A percentile compares a stretch with the other conserved stretches of the same genome.
phyloP scores from a whole-genome alignment of 2,113 vertebrate species.

The Onychostruthus taczanowskii region DNA sequence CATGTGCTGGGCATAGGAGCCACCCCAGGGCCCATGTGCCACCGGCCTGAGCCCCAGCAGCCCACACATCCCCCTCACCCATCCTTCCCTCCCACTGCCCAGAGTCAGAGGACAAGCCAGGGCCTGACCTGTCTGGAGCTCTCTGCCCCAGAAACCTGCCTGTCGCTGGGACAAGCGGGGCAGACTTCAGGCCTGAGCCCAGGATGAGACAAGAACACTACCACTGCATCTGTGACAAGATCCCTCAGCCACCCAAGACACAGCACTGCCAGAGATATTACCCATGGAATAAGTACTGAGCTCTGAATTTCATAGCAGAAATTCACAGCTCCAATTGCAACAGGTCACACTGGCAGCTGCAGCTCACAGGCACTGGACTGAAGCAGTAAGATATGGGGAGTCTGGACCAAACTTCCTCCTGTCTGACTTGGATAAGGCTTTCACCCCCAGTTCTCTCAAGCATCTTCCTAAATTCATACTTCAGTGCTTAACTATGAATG shows the following conservation, averaged over 20 bases:
- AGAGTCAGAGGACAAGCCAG: background rate
- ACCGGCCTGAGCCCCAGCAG: fast-evolving
- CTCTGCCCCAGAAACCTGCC: background rate
- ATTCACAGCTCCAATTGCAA: background rate
- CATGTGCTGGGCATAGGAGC: fast-evolving
- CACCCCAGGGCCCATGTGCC: fast-evolving
- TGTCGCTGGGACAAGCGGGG: fast-evolving
- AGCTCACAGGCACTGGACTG: background rate
- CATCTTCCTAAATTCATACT: background rate
- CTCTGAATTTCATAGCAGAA: background rate
- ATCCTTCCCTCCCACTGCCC: background rate
- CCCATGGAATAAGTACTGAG: background rate
- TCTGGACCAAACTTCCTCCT: background rate
- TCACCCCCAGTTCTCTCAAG: background rate
- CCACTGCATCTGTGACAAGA: fast-evolving
- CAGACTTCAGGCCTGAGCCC: background rate
- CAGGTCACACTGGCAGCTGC: background rate
- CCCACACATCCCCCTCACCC: fast-evolving
- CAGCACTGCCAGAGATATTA: fast-evolving
- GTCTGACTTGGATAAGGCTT: background rate
- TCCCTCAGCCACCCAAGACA: fast-evolving
- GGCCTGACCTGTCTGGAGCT: background rate
- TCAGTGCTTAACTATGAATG: background rate
- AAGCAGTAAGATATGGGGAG: background rate
- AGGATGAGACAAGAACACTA: fast-evolving